Evolutionary conservation across 2,888 invertebrate species (phyloP), one percentile per base, ranked within the genome.

Genomic region (Dasysyrphus tricinctus): DNA sequence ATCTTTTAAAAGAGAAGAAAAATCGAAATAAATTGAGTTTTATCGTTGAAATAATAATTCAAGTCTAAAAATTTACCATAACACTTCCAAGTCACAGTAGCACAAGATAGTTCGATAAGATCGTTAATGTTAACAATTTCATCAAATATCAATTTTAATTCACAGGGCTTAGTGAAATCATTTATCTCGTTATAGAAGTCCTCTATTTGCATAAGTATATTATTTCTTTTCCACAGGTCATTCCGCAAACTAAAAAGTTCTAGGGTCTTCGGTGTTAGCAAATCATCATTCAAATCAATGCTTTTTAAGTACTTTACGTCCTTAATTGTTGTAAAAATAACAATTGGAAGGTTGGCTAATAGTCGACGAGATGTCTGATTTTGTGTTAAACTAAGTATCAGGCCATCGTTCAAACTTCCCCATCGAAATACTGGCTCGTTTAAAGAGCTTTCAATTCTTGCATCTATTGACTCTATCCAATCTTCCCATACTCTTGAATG

Each of bases 171-270:
- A 61, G 96, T 95, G 2, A 95, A 94, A 34, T 94, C 94, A 63
- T 95, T 94, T 76, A 98, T 95, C 88, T 95, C 95, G 91, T 98
- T 98, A 92, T 98, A 98, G 95, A 96, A 95, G 73, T 95, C 94
- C 7, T 95, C 94, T 54, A 95, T 95, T 61, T 95, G 94, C 89
- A 94, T 93, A 49, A 94, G 90, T n/a, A 93, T 93, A 85, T 90
- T 90, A 54, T 90, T 90, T 11, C 90, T 90, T 11, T 90, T 89
- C 91, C 91, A 92, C 77, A 91, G 90, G 34, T 89, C 90, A 74
- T 91, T 89, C 63, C 90, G 88, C 54, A 90, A 81, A 39, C 84
- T 89, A 74, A 91, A 92, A 1, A 92, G 89, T 9, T 88, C 81
- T 7, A 90, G 84, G 54, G 91, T 84, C 8, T 82, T 86, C 16